Base-by-base conservation (phyloP, 1,140 invertebrate species). In the Rhagoletis pomonella region DNA sequence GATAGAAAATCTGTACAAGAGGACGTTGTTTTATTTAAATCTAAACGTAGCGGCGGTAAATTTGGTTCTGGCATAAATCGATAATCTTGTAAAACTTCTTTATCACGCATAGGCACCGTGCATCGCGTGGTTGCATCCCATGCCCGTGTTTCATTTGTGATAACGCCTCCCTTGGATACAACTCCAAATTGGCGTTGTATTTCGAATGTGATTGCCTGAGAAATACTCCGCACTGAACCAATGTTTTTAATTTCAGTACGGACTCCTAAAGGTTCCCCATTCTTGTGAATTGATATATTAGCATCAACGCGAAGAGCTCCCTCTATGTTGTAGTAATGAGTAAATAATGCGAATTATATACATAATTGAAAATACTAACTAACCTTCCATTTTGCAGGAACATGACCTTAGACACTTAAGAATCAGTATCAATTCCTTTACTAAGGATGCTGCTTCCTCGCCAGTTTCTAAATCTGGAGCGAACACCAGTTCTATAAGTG, bases 241-340 rank as follows among this genome's bases (percentile, higher is more conserved):
- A 99, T 96, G 93, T 99, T 99, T 94, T 99, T 99, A 9, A 99
- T 95, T 95, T 99, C 99, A 19, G 97, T 98, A 50, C 98, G 94
- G 3, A 95, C 94, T 0, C 99, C 98, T 0, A 98, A 93, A 0
- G 95, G 94, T 89, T 96, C 95, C 6, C 96, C 96, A 29, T 93
- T 91, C 89, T 93, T 94, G 89, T 97, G 95, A 29, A 99, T 95
- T 0, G 99, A 99, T 87, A 99, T 96, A 93, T 99, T 99, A 4
- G 98, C 98, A 95, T 99, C 99, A 1, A 99, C 97, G 90, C 99
- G 94, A n/a, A 99, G 90, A 10, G 98, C 97, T n/a, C 99, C 99
- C 94, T 99, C 98, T 92, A 19, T 1, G 39, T 58, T 87, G 44
- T 50, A 7, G 17, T 1, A 55, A 29, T 9, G n/a, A 55, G 55